Conservation (phyloP, 2,797 vertebrate species). For the Ammospiza maritima region DNA sequence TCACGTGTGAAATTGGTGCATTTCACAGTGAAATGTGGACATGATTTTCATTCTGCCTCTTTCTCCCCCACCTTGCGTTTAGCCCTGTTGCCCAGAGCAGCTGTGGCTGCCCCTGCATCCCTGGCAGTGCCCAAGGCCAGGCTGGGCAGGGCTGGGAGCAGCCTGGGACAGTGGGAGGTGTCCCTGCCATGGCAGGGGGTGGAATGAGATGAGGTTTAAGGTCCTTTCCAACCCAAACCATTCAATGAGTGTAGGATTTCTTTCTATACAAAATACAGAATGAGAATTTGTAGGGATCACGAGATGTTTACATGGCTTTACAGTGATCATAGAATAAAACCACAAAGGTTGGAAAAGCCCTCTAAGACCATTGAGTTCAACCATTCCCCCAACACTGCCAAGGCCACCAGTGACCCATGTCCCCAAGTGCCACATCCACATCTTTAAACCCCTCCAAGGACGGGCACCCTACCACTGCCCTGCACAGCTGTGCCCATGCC, state of each 20-base stretch:
- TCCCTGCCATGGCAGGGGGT: neutral
- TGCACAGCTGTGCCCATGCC: neutral
- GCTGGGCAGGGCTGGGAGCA: rapidly evolving
- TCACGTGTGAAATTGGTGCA: neutral
- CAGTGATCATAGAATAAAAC: neutral
- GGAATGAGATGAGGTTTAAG: neutral
- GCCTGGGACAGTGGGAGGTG: rapidly evolving
- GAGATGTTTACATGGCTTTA: rapidly evolving
- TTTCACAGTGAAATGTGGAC: neutral
- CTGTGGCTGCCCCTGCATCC: neutral
- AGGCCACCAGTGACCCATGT: neutral
- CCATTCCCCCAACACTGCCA: neutral
- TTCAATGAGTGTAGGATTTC: neutral
- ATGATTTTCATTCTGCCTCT: neutral
- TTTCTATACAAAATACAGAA: neutral
- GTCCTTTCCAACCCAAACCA: neutral
- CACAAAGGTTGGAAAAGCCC: neutral
- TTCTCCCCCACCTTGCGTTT: neutral
- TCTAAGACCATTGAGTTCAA: neutral
- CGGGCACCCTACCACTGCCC: neutral
- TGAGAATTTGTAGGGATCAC: rapidly evolving
- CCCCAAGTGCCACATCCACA: neutral
- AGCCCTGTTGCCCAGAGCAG: neutral
- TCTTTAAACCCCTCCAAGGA: neutral
- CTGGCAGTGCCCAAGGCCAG: neutral